These are phyloP conservation scores for Callipepla californica DNA, from an alignment of 2,113 vertebrate genomes.

Conservation along the genomic window DNA sequence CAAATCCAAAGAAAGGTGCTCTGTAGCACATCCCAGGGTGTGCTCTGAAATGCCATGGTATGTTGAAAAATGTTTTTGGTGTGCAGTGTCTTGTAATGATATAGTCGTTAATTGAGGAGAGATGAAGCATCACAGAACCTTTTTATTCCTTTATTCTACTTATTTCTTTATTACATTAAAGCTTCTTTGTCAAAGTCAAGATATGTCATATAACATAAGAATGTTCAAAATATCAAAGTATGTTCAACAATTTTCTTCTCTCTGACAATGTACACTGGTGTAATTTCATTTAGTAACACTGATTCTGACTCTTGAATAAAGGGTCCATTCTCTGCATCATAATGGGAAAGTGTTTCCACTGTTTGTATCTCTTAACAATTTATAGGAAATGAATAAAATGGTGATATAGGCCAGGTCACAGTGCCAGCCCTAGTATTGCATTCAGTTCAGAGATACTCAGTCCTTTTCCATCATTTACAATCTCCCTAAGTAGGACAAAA, in stretches of 20 bases:
- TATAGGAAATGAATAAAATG: conserved; percentile 4
- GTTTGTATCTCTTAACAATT: background rate
- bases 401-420: background rate
- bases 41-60: background rate
- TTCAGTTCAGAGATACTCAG: background rate
- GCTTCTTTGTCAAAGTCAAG: background rate
- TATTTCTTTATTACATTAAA: background rate
- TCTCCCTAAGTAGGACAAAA: background rate
- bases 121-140: background rate
- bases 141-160: background rate
- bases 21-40: background rate
- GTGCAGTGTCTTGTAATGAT: background rate
- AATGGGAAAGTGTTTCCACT: background rate
- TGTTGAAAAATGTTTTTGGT: background rate
- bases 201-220: background rate
- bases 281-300: background rate
- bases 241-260: background rate
- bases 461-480: background rate
- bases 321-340: background rate
- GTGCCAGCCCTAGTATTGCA: background rate
- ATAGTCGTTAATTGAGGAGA: background rate
- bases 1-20: background rate
- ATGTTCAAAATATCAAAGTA: background rate
- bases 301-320: background rate
- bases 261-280: background rate